phyloP scores from a whole-genome alignment of 2,113 vertebrate genomes.

The Atractosteus spatula region DNA sequence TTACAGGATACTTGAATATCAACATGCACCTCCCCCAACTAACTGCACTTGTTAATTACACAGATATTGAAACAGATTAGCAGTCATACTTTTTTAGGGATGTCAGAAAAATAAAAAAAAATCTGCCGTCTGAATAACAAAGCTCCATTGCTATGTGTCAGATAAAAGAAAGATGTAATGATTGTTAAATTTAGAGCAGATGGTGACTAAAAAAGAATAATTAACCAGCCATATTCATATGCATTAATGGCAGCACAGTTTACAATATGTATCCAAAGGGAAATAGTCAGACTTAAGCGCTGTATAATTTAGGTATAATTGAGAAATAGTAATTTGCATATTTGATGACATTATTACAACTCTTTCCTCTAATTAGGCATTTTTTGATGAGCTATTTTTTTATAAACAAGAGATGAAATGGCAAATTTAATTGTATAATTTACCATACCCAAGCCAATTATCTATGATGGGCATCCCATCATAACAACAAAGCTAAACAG shows the following conservation, averaged over 20 bases:
- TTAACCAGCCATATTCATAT: conserved; percentile 22
- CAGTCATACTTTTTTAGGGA: conserved; percentile 2
- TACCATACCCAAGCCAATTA: conserved; percentile 31
- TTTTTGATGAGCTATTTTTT: conserved; percentile 32
- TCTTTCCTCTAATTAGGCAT: conserved; percentile 37
- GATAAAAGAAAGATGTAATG: conserved; percentile 17
- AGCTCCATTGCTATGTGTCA: background rate
- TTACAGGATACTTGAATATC: too few relatives aligned
- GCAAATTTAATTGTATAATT: conserved; percentile 36
- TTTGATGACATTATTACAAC: conserved; percentile 34
- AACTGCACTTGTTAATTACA: conserved; percentile 7
- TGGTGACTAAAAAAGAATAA: conserved; percentile 31
- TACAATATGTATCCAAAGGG: conserved; percentile 18
- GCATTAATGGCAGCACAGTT: conserved; percentile 25
- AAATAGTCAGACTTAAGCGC: conserved; percentile 18
- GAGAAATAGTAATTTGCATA: conserved; percentile 40
- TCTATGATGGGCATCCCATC: conserved; percentile 35
- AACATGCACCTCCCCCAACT: background rate
- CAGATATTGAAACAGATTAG: conserved; percentile 5
- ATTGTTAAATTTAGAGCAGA: conserved; percentile 15
- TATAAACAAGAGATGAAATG: conserved; percentile 29
- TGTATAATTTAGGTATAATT: conserved; percentile 36
- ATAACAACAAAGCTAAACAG: conserved; percentile 28
- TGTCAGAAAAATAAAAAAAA: conserved; percentile 7
- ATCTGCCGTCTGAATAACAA: conserved; percentile 2